These are phyloP conservation scores for Athene cunicularia DNA, from an alignment of 2,113 vertebrate species.

Conservation along the genomic window DNA sequence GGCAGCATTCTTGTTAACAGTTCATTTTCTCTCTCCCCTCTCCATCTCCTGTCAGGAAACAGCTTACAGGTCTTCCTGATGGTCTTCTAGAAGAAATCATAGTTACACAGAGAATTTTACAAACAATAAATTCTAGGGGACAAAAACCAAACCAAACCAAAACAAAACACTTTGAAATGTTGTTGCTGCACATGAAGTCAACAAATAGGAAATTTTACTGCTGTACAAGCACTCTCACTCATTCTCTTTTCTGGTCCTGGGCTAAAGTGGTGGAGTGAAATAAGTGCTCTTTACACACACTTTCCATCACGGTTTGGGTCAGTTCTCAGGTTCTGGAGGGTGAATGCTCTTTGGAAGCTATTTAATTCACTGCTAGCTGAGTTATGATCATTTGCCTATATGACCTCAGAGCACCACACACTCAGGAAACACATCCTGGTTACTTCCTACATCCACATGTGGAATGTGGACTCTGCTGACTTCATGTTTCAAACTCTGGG, in stretches of 20 bases:
- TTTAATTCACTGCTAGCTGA: not conserved
- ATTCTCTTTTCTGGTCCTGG: not conserved
- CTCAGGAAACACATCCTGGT: not conserved
- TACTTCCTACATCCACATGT: not conserved
- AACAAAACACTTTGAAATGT: not conserved
- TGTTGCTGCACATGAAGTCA: not conserved
- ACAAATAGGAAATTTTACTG: constrained; percentile 1
- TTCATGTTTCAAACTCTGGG: not conserved
- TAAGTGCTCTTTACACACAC: not conserved
- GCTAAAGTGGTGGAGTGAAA: not conserved
- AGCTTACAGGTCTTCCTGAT: not conserved
- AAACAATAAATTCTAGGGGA: not conserved
- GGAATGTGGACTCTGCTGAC: not conserved
- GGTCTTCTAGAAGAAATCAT: not conserved
- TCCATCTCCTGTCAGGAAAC: constrained; percentile 19
- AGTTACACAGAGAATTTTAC: not conserved
- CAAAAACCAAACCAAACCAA: not conserved
- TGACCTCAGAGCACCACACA: fast-evolving
- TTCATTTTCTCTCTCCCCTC: constrained; percentile 28
- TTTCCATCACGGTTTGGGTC: not conserved
- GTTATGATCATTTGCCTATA: not conserved
- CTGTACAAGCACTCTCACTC: not conserved
- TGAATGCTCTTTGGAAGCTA: not conserved
- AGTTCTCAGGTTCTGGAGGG: not conserved
- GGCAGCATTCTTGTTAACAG: constrained; percentile 5